A percentile compares a stretch with the other conserved stretches of the same genome.
Evolutionary conservation across 2,888 invertebrate genomes (phyloP).

Genomic region (Neria commutata): DNA sequence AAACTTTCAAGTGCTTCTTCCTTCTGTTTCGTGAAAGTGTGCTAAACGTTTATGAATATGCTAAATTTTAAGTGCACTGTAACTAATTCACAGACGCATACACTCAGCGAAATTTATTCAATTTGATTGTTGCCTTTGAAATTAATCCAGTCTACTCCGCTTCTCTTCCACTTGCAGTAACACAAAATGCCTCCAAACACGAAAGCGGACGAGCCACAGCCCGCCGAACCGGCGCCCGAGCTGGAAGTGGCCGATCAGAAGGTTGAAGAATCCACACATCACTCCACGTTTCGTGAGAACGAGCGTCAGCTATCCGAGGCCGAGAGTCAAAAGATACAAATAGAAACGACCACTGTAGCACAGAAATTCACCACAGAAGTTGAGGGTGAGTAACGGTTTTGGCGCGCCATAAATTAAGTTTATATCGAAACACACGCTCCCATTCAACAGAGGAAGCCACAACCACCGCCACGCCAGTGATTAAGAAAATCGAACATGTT

Average conservation of each 20-base stretch:
- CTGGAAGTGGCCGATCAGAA: conserved; percentile 50
- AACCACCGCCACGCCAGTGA: conserved; percentile 50
- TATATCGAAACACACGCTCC: no score
- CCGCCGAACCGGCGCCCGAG: conserved; percentile 43
- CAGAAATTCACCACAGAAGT: conserved; percentile 49
- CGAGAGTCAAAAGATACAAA: conserved; percentile 51
- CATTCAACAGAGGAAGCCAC: conserved; percentile 38
- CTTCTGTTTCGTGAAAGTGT: not conserved
- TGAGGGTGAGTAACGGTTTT: conserved; percentile 42
- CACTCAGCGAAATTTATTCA: not conserved
- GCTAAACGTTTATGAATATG: not conserved
- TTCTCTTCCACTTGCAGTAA: conserved; percentile 27
- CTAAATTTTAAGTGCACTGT: not conserved
- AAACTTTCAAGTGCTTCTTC: no score
- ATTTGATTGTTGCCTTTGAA: not conserved
- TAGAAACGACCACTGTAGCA: conserved; percentile 44
- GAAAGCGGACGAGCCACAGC: conserved; percentile 50
- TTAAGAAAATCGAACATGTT: conserved; percentile 54
- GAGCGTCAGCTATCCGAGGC: conserved; percentile 38
- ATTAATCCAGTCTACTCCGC: not conserved
- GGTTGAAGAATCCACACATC: conserved; percentile 51
- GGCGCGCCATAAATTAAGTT: not conserved
- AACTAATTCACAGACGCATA: not conserved
- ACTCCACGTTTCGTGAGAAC: conserved; percentile 47
- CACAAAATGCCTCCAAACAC: conserved; percentile 58